Base-by-base conservation (phyloP, 2,888 invertebrate species). In the Plebejus melissa region DNA sequence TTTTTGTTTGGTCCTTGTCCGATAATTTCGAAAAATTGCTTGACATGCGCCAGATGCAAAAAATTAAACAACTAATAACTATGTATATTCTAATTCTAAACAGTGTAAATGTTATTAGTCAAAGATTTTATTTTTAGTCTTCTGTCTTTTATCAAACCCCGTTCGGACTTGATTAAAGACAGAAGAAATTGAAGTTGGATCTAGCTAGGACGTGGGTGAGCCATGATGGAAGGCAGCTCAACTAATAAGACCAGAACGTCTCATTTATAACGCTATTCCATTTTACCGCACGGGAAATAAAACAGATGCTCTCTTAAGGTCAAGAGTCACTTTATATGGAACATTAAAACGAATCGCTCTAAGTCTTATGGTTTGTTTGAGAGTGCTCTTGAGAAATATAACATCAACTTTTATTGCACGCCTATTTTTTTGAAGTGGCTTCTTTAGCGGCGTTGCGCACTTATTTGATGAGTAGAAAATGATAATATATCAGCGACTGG, bases 261-360 rank as follows among this genome's bases (percentile, higher is more conserved):
- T 36, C 32, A 65, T 65, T 65, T 65, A 65, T 65, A 65, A 65
- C 65, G 65, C 65, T 36, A 13, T 65, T 65, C 65, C 65, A 36
- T 36, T 65, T 65, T 36, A 65, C 32, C 65, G 16, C 65, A 36
- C 65, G 65, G 32, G 65, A 65, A 65, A 65, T 65, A 36, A 65
- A 65, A 65, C 65, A 65, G 65, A 36, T 65, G 65, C 32, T 65
- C 32, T 65, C 11, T 13, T 13, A 65, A 65, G 65, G 65, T 36
- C 65, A 65, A 65, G 65, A 36, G 65, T 13, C 65, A 36, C 65
- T 65, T 60, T 65, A 65, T 36, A 36, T 36, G 32, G 13, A 65
- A 36, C 65, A 65, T 65, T 16, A 65, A 65, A 65, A 60, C 60
- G 28, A 60, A 60, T 60, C 28, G 60, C 60, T 28, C 22, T 60